Evolutionary conservation across 2,888 invertebrate species (phyloP), one percentile per base, ranked within the genome.

Genomic region (Ischnura elegans): DNA sequence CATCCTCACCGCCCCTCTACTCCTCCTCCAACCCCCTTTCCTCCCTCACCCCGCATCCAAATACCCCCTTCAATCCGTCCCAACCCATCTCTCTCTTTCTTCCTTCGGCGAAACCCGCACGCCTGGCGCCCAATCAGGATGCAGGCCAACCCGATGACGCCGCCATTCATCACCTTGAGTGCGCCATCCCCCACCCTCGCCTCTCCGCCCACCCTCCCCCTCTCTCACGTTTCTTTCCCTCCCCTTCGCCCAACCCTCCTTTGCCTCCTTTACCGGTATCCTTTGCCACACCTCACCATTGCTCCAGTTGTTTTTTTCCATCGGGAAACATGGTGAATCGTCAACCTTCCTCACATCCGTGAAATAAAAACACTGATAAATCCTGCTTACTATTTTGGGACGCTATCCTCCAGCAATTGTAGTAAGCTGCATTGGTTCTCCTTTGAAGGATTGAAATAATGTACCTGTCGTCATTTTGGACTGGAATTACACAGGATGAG

Each of bases 131-230:
- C 90, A 90, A 90, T 90, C 66, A 61, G 90, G n/a, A 61, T 61
- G 90, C 90, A 90, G 61, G 61, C 42, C 55, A 90, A 61, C 43
- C 61, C 90, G 90, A 61, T 90, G 90, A 43, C 61, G 90, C 45
- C 43, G 61, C 66, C 90, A 61, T 61, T 61, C 90, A 61, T 90
- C 90, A 55, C 43, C 61, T 90, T 90, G 90, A 90, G 90, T 90
- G 66, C 43, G 55, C 90, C 90, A 61, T 55, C 29, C 85, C 16
- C 46, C n/a, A 10, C 25, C 46, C 10, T n/a, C n/a, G 8, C 90
- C 4, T 36, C 25, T n/a, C 90, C 87, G n/a, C 29, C 29, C 51
- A 19, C 87, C 36, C 21, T 87, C 51, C 29, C 55, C 29, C 55
- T 42, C 51, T 3, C 19, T 25, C 19, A 25, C 2, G 21, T 36